A percentile compares a stretch with the other conserved stretches of the same genome.
phyloP scores from a whole-genome alignment of 23 tunicate species.

The Botrylloides violaceus region DNA sequence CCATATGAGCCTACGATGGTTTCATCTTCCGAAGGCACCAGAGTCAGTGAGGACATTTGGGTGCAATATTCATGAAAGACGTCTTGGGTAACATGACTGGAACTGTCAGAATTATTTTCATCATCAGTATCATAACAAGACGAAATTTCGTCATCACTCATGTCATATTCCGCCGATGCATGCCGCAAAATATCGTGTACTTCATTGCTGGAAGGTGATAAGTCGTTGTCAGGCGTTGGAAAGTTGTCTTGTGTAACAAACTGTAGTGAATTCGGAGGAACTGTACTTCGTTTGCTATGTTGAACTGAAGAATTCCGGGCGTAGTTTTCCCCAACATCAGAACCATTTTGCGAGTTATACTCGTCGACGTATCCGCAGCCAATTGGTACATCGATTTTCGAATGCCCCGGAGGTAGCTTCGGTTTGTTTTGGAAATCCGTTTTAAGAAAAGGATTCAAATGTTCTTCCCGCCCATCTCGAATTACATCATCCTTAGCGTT shows the following conservation, averaged over 20 bases:
- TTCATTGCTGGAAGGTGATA: slow-evolving; percentile 9
- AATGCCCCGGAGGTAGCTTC: neutral
- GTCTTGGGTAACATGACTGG: neutral
- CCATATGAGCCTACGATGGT: neutral
- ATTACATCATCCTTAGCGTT: neutral
- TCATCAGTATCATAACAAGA: neutral
- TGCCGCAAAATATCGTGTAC: slow-evolving; percentile 1
- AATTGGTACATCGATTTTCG: neutral
- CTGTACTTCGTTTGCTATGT: neutral
- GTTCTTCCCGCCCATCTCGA: neutral
- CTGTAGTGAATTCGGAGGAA: neutral
- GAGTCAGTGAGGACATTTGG: neutral
- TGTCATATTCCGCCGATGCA: neutral
- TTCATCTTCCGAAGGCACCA: slow-evolving; percentile 1
- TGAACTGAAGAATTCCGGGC: no score
- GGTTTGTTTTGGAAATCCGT: neutral
- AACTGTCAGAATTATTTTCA: neutral
- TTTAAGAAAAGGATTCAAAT: neutral
- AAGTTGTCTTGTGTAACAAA: neutral
- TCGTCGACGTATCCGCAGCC: no score
- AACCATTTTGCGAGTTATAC: no score
- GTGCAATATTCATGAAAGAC: slow-evolving; percentile 1
- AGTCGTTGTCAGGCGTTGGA: neutral
- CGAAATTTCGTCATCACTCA: neutral
- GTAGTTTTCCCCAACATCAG: no score